These are phyloP conservation scores for Ips typographus DNA, from an alignment of 1,140 invertebrate species.

Conservation along the genomic window DNA sequence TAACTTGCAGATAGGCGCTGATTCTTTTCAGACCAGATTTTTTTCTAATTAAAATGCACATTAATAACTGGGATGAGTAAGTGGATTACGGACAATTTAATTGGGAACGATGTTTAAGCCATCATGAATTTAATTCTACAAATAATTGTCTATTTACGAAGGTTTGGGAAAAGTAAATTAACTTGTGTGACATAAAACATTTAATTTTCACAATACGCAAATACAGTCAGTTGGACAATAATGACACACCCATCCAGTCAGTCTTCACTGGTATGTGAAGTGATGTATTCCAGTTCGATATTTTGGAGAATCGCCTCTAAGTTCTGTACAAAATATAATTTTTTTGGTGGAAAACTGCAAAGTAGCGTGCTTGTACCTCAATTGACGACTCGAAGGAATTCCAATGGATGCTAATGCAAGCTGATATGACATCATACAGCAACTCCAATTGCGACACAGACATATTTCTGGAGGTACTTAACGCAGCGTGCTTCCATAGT, in stretches of 20 bases:
- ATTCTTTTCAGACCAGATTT: slow-evolving; percentile 24
- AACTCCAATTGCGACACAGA: slow-evolving; percentile 46
- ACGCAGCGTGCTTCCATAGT: slow-evolving; percentile 43
- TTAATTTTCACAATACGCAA: no score
- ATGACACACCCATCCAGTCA: not conserved
- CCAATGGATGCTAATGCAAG: slow-evolving; percentile 45
- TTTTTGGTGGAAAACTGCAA: no score
- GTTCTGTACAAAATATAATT: slow-evolving; percentile 32
- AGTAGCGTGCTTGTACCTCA: no score
- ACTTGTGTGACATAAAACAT: no score
- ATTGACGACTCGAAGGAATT: slow-evolving; percentile 36
- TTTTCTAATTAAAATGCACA: slow-evolving; percentile 21
- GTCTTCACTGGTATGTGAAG: no score
- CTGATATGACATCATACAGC: slow-evolving; percentile 46
- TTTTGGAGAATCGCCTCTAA: slow-evolving; percentile 36
- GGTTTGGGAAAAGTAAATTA: no score
- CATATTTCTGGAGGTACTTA: slow-evolving; percentile 41
- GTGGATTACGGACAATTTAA: not conserved
- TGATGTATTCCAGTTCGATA: slow-evolving; percentile 24
- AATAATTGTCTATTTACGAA: no score
- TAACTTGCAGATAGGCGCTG: slow-evolving; percentile 24
- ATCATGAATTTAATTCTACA: no score
- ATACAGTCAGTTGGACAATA: not conserved
- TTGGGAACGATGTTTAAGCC: slow-evolving; percentile 2
- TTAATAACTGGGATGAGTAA: not conserved